Percentiles rank a stretch among this genome's conserved stretches.
Evolutionary conservation across 53 echinoderm and acorn worm genomes (phyloP).

Genomic region (Hippasteria phrygiana): DNA sequence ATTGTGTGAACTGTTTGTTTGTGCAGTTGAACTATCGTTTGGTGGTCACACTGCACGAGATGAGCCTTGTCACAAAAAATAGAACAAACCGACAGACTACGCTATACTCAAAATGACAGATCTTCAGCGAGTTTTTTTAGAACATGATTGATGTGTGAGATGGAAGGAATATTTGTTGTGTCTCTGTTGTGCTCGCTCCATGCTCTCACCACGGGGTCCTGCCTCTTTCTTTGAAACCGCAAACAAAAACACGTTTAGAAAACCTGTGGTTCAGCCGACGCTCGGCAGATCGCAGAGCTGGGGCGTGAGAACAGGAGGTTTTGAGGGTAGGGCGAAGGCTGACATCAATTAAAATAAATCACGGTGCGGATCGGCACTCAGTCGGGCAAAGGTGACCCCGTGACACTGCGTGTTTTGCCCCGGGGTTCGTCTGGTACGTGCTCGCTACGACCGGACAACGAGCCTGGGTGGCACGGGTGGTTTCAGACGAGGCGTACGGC

Average conservation of each 20-base stretch:
- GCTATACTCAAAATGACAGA: too few species aligned
- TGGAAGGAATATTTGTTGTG: slow-evolving; percentile 22
- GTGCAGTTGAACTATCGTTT: too few species aligned
- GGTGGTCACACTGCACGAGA: too few species aligned
- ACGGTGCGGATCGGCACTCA: not conserved
- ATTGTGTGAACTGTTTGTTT: too few species aligned
- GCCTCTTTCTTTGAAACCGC: slow-evolving; percentile 27
- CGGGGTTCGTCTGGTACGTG: slow-evolving; percentile 17
- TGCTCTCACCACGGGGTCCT: not conserved
- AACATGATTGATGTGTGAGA: slow-evolving; percentile 6
- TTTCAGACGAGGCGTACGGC: not conserved
- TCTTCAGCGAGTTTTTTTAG: not conserved
- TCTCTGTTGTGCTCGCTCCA: too few species aligned
- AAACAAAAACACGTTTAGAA: slow-evolving; percentile 44
- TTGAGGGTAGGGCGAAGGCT: slow-evolving; percentile 3
- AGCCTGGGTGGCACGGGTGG: not conserved
- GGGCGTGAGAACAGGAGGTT: slow-evolving; percentile 57
- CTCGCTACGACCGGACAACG: not conserved
- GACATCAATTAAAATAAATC: slow-evolving; percentile 55
- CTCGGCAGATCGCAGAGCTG: too few species aligned
- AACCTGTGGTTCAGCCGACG: slow-evolving; percentile 4
- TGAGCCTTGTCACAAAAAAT: too few species aligned
- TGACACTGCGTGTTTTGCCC: not conserved
- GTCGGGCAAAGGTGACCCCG: not conserved
- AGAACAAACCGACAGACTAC: too few species aligned